These are phyloP conservation scores for Onychorhynchus coronatus DNA, from an alignment of 2,113 vertebrate species.

Conservation along the genomic window DNA sequence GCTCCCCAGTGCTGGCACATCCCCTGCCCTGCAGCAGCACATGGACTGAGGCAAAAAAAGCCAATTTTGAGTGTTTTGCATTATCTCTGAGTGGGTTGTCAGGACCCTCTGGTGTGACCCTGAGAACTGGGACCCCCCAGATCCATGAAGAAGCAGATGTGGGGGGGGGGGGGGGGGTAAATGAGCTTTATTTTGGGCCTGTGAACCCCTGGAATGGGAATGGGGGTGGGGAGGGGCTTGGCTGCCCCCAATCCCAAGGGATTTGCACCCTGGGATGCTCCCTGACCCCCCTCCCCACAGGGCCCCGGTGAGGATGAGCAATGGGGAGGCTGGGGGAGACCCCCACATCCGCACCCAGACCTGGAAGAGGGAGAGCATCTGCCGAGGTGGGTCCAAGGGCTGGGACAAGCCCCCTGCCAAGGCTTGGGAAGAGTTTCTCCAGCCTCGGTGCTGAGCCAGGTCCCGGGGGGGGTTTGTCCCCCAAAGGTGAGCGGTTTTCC, in stretches of 20 bases:
- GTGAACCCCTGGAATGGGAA: background rate
- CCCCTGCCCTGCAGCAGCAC: background rate
- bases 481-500: conserved; percentile 47
- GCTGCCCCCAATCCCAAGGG: rapidly evolving
- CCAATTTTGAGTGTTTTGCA: background rate
- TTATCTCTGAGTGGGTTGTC: background rate
- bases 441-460: background rate
- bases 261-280: background rate
- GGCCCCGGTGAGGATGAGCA: conserved; percentile 39
- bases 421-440: background rate
- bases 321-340: conserved; percentile 48
- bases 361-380: conserved; percentile 62
- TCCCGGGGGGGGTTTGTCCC: background rate
- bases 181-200: too few relatives aligned
- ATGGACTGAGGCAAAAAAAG: background rate
- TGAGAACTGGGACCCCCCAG: background rate
- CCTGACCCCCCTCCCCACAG: background rate
- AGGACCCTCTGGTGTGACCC: background rate
- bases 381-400: conserved; percentile 19
- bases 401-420: background rate
- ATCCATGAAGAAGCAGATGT: background rate
- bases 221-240: too few relatives aligned
- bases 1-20: too few relatives aligned
- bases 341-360: background rate
- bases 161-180: too few relatives aligned